phyloP scores from a whole-genome alignment of 2,888 invertebrate species.

The Aphodius sticticus region DNA sequence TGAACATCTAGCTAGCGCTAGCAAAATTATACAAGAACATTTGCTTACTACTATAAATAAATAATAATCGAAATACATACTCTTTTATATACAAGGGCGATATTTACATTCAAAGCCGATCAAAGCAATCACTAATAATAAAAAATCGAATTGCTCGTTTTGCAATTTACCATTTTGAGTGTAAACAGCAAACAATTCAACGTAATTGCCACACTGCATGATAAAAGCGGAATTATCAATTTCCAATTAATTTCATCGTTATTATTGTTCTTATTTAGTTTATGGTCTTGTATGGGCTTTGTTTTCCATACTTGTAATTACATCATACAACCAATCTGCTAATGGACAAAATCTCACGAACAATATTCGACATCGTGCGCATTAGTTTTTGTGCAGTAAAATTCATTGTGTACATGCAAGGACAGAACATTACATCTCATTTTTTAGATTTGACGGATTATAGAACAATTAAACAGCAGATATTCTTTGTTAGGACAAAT shows the following conservation, averaged over 20 bases:
- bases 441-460: no score
- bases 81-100: not conserved
- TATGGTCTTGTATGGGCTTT: not conserved
- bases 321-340: not conserved
- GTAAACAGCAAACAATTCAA: not conserved
- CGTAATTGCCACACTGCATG: not conserved
- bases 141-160: not conserved
- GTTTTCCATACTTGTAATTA: not conserved
- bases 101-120: not conserved
- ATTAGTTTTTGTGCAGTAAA: not conserved
- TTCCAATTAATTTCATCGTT: not conserved
- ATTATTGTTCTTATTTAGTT: not conserved
- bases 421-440: no score
- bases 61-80: slow-evolving; percentile 4
- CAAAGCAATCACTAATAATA: not conserved
- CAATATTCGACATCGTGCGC: not conserved
- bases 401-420: no score
- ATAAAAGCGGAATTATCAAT: not conserved
- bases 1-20: not conserved
- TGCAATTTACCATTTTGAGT: not conserved
- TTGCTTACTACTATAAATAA: not conserved
- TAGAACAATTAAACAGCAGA: no score
- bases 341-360: not conserved
- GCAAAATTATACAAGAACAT: not conserved
- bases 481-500: no score